phyloP scores from a whole-genome alignment of 2,888 invertebrate genomes.

The Coremacera marginata region DNA sequence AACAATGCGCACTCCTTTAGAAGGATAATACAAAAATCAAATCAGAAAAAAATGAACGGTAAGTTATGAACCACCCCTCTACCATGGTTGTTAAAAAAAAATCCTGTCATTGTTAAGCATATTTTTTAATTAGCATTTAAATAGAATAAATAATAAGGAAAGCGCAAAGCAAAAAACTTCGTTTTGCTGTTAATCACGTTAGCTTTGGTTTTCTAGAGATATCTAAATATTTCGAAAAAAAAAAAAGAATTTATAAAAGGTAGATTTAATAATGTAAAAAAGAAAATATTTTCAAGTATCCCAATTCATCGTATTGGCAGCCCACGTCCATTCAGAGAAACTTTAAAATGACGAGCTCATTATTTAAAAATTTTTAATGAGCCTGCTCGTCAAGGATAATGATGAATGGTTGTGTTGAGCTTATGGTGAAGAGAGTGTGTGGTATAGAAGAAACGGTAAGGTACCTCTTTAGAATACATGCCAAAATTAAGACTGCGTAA shows the following conservation, averaged over 20 bases:
- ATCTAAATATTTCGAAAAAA: neutral
- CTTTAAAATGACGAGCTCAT: constrained; percentile 20
- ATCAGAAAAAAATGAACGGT: neutral
- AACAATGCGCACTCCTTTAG: neutral
- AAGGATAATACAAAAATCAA: constrained; percentile 1
- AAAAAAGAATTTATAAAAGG: constrained; percentile 4
- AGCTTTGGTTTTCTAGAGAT: constrained; percentile 28
- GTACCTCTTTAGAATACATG: neutral
- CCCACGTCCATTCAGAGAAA: neutral
- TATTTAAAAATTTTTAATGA: constrained; percentile 27
- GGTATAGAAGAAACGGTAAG: neutral
- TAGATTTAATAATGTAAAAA: neutral
- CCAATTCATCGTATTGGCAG: constrained; percentile 3
- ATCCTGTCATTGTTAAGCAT: constrained; percentile 13
- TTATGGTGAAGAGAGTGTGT: neutral
- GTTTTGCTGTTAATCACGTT: constrained; percentile 23
- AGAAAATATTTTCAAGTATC: constrained; percentile 21
- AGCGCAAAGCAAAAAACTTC: neutral
- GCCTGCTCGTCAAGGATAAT: constrained; percentile 15
- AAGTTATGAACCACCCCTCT: neutral
- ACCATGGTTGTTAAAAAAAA: neutral
- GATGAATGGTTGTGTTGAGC: constrained; percentile 8
- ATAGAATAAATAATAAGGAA: constrained; percentile 28
- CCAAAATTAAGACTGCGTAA: constrained; percentile 16
- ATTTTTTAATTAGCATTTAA: constrained; percentile 27